These are phyloP conservation scores for Ahaetulla prasina DNA, from an alignment of 2,113 vertebrate genomes.

Conservation along the genomic window DNA sequence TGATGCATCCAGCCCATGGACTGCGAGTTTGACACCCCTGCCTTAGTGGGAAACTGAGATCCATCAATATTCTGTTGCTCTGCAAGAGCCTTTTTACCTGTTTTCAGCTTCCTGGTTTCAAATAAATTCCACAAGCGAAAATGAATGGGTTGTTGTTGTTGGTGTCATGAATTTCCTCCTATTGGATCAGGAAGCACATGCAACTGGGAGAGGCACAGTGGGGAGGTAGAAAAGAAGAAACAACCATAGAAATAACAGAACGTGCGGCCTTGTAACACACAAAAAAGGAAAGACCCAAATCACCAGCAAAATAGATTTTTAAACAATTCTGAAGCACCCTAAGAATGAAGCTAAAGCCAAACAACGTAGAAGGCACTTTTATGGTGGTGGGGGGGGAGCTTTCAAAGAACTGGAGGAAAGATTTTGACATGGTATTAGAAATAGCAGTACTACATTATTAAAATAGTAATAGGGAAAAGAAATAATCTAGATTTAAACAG, in stretches of 20 bases:
- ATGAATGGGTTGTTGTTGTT: not conserved
- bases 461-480: not conserved
- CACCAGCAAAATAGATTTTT: not conserved
- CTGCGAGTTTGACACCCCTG: too few relatives aligned
- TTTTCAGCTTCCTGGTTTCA: not conserved
- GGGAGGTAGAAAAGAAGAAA: not conserved
- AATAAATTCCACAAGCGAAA: not conserved
- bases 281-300: not conserved
- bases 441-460: not conserved
- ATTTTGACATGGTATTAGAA: not conserved
- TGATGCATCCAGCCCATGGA: accelerated
- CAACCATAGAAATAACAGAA: not conserved
- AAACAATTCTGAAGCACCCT: not conserved
- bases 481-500: not conserved
- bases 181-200: not conserved
- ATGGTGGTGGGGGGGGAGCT: not conserved
- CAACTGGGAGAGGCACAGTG: not conserved
- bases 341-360: not conserved
- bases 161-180: not conserved
- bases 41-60: not conserved
- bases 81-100: not conserved
- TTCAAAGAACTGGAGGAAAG: not conserved
- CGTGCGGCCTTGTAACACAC: not conserved
- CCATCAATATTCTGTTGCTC: not conserved
- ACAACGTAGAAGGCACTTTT: not conserved